phyloP scores from a whole-genome alignment of 2,888 invertebrate species.

The Neocrepidodera transversa region DNA sequence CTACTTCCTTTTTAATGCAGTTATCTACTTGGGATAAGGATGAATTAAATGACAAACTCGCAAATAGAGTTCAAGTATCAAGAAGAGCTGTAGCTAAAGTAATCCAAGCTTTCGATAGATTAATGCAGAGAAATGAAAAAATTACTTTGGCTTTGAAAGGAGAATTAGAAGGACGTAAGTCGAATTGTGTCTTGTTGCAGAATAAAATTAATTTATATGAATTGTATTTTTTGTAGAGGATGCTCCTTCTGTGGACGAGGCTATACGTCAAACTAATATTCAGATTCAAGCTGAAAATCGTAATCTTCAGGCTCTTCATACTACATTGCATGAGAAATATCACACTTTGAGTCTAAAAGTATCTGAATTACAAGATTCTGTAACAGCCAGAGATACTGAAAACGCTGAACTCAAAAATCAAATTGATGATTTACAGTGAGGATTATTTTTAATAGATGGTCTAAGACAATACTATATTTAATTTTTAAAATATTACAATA shows the following conservation, averaged over 20 bases:
- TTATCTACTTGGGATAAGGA: slow-evolving; percentile 98
- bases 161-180: slow-evolving; percentile 73
- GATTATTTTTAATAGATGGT: background rate
- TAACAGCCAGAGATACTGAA: slow-evolving; percentile 91
- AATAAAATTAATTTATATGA: too few relatives aligned
- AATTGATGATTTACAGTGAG: slow-evolving; percentile 86
- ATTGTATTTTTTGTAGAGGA: slow-evolving; percentile 62
- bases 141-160: slow-evolving; percentile 88
- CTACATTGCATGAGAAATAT: slow-evolving; percentile 90
- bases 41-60: slow-evolving; percentile 93
- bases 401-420: slow-evolving; percentile 94
- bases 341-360: slow-evolving; percentile 91
- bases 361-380: slow-evolving; percentile 85
- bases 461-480: too few relatives aligned
- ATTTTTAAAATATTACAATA: too few relatives aligned
- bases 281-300: slow-evolving; percentile 91
- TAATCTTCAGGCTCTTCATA: slow-evolving; percentile 88
- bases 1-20: slow-evolving; percentile 94
- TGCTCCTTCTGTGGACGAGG: slow-evolving; percentile 78
- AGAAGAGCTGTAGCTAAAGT: slow-evolving; percentile 96
- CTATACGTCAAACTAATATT: slow-evolving; percentile 83
- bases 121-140: slow-evolving; percentile 95
- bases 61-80: slow-evolving; percentile 95
- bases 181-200: too few relatives aligned
- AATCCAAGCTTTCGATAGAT: slow-evolving; percentile 93